Evolutionary conservation across 2,113 vertebrate genomes (phyloP), one percentile per base, ranked within the genome.

Genomic region (Antidorcas marsupialis): DNA sequence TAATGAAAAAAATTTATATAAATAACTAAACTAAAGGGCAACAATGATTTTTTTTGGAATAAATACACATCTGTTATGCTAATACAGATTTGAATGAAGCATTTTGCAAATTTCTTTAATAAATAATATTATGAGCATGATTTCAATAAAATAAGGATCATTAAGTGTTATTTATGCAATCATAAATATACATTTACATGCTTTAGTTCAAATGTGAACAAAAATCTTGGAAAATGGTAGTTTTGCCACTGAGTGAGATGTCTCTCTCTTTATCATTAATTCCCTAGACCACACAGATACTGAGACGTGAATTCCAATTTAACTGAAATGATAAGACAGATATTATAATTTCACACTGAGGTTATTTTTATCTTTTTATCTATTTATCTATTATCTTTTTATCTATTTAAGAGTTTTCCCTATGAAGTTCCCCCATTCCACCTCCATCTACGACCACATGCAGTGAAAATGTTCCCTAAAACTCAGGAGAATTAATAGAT

Each of bases 291-390:
- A 67, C 81, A 94, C 14, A 89, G 78, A 91, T 21, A 59, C 52
- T 90, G 27, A 94, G 53, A 96, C 64, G 71, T 91, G 33, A 94
- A 86, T 86, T 97, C 53, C 33, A 91, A 86, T 95, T 89, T 94
- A 33, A 64, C 39, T 93, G n/a, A 97, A 97, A 89, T 84, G 47
- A 95, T 97, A 64, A 53, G 13, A 93, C 96, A 30, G 15, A 36
- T 93, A 88, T 94, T 97, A 78, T 81, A 84, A 95, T 57, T 97
- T 97, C n/a, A 94, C 64, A 94, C 86, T 55, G 36, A 88, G 14
- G 1, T 89, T 95, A 89, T 93, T 97, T 96, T 97, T 90, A 89
- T 87, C 36, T 90, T 95, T 94, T 92, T 78, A 39, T 92, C n/a
- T 19, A 81, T 55, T 89, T 78, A 12, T 59, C 23, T 25, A 25